A percentile compares a stretch with the other conserved stretches of the same genome.
Conservation (phyloP, 2,113 vertebrate species). For the Dryoscopus gambensis region DNA sequence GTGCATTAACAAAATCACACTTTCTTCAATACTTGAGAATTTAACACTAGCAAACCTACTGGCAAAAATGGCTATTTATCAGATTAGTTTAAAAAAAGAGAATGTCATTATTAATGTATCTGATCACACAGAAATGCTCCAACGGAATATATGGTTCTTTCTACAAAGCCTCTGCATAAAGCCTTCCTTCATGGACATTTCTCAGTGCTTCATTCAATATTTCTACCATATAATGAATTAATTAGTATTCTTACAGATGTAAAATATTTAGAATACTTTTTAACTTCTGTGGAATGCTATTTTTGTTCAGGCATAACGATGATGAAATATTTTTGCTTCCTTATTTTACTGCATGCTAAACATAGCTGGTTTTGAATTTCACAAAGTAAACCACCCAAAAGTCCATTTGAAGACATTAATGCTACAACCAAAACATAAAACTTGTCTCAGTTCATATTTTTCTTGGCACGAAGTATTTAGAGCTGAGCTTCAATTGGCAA, state of each 20-base stretch:
- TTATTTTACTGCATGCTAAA: conserved; percentile 1
- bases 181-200: background rate
- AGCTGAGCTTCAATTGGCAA: background rate
- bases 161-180: background rate
- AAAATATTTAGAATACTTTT: background rate
- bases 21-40: background rate
- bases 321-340: background rate
- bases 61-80: background rate
- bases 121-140: background rate
- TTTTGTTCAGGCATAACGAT: background rate
- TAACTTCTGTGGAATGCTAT: background rate
- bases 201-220: background rate
- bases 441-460: background rate
- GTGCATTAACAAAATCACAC: background rate
- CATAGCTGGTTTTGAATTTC: conserved; percentile 11
- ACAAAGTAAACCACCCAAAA: background rate
- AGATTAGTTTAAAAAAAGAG: background rate
- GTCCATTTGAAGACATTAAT: conserved; percentile 19
- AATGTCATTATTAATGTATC: background rate
- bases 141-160: background rate
- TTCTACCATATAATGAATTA: background rate
- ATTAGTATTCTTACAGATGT: background rate
- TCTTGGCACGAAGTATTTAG: background rate
- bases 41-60: background rate
- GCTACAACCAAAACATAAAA: background rate